Base-by-base conservation (phyloP, 2,797 vertebrate genomes). In the Brachyalestes nurse region DNA sequence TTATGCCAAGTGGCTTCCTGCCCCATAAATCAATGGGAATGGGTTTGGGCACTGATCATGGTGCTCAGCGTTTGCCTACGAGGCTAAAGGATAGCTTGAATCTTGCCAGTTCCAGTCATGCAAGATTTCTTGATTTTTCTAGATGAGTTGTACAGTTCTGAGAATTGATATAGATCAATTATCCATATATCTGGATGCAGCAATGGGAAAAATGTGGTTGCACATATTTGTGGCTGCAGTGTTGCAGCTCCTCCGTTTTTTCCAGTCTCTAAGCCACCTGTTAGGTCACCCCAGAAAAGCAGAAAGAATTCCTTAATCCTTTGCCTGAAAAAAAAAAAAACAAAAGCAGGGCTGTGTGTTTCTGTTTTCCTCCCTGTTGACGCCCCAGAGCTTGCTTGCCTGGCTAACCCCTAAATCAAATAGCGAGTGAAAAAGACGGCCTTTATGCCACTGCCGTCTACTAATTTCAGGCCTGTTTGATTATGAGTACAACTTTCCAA, bases 401-500 rank as follows among this genome's bases (percentile, higher is more conserved):
- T 77, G 89, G 88, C 84, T 82, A 85, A 89, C 86, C 88, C 88
- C 87, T 81, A 91, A 91, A 91, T 89, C 82, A 93, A 92, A 93
- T 67, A 87, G 45, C 14, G 45, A 82, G 60, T 78, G 81, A 87
- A 87, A 91, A 89, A 87, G 88, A 78, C 72, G 72, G 75, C 84
- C 86, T 93, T 93, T 88, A 93, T 93, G 82, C 88, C 82, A 23
- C 86, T 90, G 85, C 90, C 89, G 90, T 86, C 86, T 80, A 89
- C 88, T 89, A 87, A 87, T 87, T 84, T 81, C 55, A 9, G 72
- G 45, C 73, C 78, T 93, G 88, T 93, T 93, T 94, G 90, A 91
- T 87, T 90, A 90, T 85, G 86, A 87, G 80, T 49, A 75, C 70
- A 12, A 83, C 89, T 89, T 90, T 94, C 93, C 93, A 94, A 93